Base-by-base conservation (phyloP, 1,140 invertebrate species). In the Drosophila arizonae region DNA sequence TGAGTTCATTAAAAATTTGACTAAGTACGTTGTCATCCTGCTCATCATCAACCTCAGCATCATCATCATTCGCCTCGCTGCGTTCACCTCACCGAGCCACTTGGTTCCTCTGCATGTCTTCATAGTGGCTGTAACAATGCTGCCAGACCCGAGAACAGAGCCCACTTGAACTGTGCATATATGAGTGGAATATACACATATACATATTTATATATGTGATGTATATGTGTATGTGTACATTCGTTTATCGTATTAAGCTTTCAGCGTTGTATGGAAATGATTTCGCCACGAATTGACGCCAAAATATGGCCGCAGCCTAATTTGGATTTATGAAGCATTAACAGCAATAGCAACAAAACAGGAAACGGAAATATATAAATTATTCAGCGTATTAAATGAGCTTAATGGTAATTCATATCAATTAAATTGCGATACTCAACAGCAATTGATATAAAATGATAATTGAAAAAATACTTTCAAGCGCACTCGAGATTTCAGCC, bases 1-100 rank as follows among this genome's bases (percentile, higher is more conserved):
- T 82, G 82, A 86, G 82, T 81, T 87, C 82, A 86, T 86, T 86
- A 81, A 79, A 86, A 86, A 87, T 82, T 86, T 79, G 68, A 86
- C 79, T 87, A 87, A 86, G 82, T 82, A 79, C 76, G 82, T 87
- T 81, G 76, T 79, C 82, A 76, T 81, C 76, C 67, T 87, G 67
- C 68, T 78, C 71, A 78, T 77, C 43, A 56, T 73, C 48, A 64
- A 64, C 65, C 60, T 79, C 65, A 52, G 65, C 17, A 10, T 54
- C 3, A 54, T 43, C 26, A 41, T 41, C 28, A 43, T 67, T 11
- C 43, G 30, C 33, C 45, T 21, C 21, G 36, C 39, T 51, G 28
- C 17, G 28, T 24, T 2, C 28, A 6, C 6, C 28, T 6, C 0
- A 3, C 4, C n/a, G 15, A 39, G 55, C 13, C 69, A 64, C 61